phyloP scores from a whole-genome alignment of 2,888 invertebrate species.

The Limnephilus auricula region DNA sequence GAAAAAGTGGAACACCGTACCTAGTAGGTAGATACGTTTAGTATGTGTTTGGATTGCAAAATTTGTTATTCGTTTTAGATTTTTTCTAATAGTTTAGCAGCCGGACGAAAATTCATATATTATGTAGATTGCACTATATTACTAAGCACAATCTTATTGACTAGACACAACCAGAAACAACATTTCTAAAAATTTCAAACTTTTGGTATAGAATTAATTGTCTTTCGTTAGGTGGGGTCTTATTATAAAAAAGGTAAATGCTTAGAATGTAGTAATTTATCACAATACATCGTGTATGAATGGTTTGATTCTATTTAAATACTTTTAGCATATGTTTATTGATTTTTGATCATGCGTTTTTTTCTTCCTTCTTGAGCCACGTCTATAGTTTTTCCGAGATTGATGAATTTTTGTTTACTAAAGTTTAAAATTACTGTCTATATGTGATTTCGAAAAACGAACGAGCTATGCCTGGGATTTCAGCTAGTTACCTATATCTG shows the following conservation, averaged over 20 bases:
- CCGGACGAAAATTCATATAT: not conserved
- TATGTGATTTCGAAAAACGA: too few relatives aligned
- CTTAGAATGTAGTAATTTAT: not conserved
- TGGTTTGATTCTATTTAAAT: too few relatives aligned
- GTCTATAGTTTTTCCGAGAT: too few relatives aligned
- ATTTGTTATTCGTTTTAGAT: not conserved
- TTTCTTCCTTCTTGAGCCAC: too few relatives aligned
- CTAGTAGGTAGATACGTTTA: not conserved
- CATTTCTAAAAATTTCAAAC: not conserved
- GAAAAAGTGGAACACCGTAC: not conserved
- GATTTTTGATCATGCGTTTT: too few relatives aligned
- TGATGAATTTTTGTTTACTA: too few relatives aligned
- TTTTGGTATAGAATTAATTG: not conserved
- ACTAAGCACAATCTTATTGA: not conserved
- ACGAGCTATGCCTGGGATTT: too few relatives aligned
- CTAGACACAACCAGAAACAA: not conserved
- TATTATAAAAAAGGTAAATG: not conserved
- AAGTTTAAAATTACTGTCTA: too few relatives aligned
- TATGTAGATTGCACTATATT: too few relatives aligned
- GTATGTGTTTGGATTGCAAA: not conserved
- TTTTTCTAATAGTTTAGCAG: not conserved
- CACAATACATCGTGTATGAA: not conserved
- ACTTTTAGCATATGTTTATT: too few relatives aligned
- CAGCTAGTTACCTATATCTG: too few relatives aligned
- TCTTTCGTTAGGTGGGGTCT: not conserved